Percentiles rank a stretch among this genome's conserved stretches.
Conservation (phyloP, 2,797 vertebrate genomes). For the Malurus splendens region DNA sequence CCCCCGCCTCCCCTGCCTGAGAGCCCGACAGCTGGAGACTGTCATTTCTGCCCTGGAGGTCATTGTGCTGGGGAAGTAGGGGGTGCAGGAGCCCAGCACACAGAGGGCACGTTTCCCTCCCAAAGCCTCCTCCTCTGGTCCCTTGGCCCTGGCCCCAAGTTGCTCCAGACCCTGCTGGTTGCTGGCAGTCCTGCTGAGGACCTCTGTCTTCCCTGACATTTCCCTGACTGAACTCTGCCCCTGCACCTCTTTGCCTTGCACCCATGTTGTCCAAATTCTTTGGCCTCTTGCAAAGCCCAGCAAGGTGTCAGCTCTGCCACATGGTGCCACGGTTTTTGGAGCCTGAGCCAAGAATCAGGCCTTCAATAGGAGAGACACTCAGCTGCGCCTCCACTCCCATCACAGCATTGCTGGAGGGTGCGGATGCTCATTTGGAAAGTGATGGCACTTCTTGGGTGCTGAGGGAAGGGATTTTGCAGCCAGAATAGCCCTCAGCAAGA, state of each 20-base stretch:
- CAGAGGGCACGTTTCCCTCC: neutral
- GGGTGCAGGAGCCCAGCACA: neutral
- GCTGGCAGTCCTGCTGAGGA: neutral
- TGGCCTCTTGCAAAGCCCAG: neutral
- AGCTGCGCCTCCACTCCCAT: neutral
- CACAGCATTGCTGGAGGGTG: neutral
- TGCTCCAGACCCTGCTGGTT: neutral
- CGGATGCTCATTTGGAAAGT: neutral
- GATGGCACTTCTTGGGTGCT: neutral
- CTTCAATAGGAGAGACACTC: neutral
- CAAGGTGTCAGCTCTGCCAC: neutral
- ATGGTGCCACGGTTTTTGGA: neutral
- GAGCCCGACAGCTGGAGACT: neutral
- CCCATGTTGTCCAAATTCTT: neutral
- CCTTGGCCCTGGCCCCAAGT: fast-evolving
- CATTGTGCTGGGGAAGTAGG: neutral
- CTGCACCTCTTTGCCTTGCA: neutral
- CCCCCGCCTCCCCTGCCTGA: neutral
- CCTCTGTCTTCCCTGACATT: neutral
- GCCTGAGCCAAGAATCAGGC: neutral
- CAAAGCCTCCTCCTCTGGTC: neutral
- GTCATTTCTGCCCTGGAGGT: neutral
- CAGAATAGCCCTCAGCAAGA: neutral
- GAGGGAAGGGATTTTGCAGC: neutral
- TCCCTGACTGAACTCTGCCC: neutral